Conservation (phyloP, 2,113 vertebrate genomes). For the Taxidea taxus region DNA sequence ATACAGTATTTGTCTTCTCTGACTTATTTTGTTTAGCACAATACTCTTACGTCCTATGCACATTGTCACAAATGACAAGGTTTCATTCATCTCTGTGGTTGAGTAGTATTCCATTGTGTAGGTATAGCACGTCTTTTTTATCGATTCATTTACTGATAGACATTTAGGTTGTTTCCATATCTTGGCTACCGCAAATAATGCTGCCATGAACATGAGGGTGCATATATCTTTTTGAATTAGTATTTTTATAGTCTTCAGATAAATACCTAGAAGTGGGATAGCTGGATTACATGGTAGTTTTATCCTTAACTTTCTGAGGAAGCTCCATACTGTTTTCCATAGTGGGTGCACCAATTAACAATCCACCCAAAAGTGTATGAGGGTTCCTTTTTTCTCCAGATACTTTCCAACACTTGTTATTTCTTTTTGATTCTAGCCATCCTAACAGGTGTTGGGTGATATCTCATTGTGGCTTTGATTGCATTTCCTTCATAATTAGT, state of each 20-base stretch:
- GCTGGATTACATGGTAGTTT: background rate
- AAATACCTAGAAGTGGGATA: background rate
- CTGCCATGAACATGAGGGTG: background rate
- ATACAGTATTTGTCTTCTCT: background rate
- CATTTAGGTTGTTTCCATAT: background rate
- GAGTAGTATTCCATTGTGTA: background rate
- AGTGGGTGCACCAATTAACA: background rate
- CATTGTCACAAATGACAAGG: background rate
- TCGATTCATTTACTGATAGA: background rate
- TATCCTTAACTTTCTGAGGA: background rate
- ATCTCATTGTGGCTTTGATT: background rate
- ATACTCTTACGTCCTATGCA: background rate
- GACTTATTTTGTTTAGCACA: background rate
- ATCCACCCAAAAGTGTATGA: background rate
- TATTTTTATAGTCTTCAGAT: background rate
- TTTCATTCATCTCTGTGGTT: background rate
- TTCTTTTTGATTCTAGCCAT: background rate
- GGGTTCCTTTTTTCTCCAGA: background rate
- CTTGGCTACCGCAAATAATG: background rate
- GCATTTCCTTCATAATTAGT: background rate
- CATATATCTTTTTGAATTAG: background rate
- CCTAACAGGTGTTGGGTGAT: background rate
- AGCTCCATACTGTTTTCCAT: background rate
- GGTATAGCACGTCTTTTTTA: background rate
- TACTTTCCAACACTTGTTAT: background rate